phyloP scores from a whole-genome alignment of 2,797 vertebrate genomes.

The Coendou prehensilis region DNA sequence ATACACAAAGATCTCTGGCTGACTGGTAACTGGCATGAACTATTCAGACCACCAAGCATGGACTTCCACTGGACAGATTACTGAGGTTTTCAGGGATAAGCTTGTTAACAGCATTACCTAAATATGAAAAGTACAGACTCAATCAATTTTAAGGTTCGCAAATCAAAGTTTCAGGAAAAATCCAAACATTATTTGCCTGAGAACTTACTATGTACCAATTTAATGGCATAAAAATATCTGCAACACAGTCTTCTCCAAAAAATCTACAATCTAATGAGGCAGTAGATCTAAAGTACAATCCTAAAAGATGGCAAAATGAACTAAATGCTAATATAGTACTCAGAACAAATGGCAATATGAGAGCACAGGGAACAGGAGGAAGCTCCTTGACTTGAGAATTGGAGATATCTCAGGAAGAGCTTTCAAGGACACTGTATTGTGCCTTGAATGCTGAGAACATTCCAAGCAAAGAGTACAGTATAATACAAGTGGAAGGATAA shows the following conservation, averaged over 20 bases:
- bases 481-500: not conserved
- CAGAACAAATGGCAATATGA: not conserved
- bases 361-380: fast-evolving
- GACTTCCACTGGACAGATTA: not conserved
- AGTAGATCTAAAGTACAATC: not conserved
- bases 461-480: not conserved
- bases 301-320: not conserved
- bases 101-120: not conserved
- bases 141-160: conserved; percentile 22
- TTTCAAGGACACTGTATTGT: not conserved
- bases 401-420: not conserved
- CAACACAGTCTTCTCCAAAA: conserved; percentile 15
- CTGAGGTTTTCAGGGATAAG: not conserved
- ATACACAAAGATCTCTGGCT: conserved; percentile 9
- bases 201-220: not conserved
- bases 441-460: not conserved
- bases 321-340: not conserved
- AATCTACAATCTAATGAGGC: not conserved
- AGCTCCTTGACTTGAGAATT: not conserved
- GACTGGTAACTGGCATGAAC: not conserved
- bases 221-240: conserved; percentile 46
- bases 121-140: not conserved
- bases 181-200: not conserved
- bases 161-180: conserved; percentile 48
- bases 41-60: not conserved